Percentiles rank a stretch among this genome's conserved stretches.
Evolutionary conservation across 2,888 invertebrate genomes (phyloP).

Genomic region (Asteroscopus sphinx): DNA sequence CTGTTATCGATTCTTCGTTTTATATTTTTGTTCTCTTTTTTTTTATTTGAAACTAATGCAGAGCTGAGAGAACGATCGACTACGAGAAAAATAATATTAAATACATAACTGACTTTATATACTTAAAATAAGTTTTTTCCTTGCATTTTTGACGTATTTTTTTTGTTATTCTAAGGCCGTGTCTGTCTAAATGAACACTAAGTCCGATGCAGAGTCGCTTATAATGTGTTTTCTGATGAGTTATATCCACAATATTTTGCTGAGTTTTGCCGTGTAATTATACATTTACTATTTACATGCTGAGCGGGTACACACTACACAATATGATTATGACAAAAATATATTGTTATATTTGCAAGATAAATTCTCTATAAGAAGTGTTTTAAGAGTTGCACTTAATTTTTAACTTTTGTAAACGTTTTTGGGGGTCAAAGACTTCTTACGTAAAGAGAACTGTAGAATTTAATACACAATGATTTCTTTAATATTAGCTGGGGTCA

Average conservation of each 20-base stretch:
- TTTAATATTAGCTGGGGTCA: no score
- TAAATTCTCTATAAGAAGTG: no score
- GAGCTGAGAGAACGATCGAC: constrained; percentile 33
- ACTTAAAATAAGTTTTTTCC: constrained; percentile 39
- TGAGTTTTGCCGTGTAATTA: constrained; percentile 13
- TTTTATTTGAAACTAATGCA: constrained; percentile 24
- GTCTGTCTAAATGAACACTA: constrained; percentile 41
- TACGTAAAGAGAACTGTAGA: no score
- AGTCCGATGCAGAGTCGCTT: constrained; percentile 83
- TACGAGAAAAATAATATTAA: constrained; percentile 7
- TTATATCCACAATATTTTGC: constrained; percentile 49
- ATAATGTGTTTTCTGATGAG: constrained; percentile 11
- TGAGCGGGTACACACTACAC: no score
- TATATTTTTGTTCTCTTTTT: constrained; percentile 10
- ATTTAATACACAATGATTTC: no score
- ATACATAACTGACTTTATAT: constrained; percentile 16
- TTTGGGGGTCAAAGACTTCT: no score
- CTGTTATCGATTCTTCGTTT: constrained; percentile 23
- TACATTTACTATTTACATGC: background rate
- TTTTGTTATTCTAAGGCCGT: constrained; percentile 62
- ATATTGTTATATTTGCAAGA: no score
- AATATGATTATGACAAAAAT: no score
- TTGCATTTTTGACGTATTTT: constrained; percentile 29
- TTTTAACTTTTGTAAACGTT: no score
- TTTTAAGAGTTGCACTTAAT: no score